A percentile compares a stretch with the other conserved stretches of the same genome.
Conservation (phyloP, 1,140 invertebrate genomes). For the Temnothorax longispinosus region DNA sequence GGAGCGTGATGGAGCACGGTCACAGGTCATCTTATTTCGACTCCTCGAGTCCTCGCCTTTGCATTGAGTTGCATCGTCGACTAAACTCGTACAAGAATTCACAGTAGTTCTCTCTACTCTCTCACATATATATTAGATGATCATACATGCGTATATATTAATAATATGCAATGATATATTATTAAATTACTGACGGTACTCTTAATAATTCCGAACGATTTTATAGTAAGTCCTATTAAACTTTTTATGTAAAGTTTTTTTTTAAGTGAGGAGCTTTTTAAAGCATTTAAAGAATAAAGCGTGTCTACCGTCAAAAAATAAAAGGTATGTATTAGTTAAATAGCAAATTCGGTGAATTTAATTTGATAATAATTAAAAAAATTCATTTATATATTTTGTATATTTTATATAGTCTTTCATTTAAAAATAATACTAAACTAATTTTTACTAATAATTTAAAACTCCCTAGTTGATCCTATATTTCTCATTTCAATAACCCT, state of each 20-base stretch:
- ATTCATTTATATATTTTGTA: background rate
- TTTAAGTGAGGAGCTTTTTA: background rate
- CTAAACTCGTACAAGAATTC: background rate
- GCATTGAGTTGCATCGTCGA: background rate
- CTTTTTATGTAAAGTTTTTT: too few relatives aligned
- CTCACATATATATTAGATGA: background rate
- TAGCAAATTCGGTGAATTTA: background rate
- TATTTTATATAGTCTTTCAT: background rate
- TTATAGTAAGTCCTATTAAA: background rate
- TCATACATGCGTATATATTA: background rate
- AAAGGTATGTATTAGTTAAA: background rate
- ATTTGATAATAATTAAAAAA: background rate
- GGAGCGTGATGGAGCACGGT: slow-evolving; percentile 9
- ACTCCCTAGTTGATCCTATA: background rate
- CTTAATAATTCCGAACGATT: background rate
- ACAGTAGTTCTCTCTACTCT: background rate
- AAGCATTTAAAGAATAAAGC: background rate
- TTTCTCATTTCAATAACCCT: background rate
- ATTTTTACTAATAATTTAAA: background rate
- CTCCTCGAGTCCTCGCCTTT: background rate
- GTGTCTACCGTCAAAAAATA: background rate
- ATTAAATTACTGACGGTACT: too few relatives aligned
- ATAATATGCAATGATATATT: too few relatives aligned
- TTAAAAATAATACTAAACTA: background rate
- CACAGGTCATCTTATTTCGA: slow-evolving; percentile 53